Base-by-base conservation (phyloP, 2,797 vertebrate genomes). In the Labroides dimidiatus region DNA sequence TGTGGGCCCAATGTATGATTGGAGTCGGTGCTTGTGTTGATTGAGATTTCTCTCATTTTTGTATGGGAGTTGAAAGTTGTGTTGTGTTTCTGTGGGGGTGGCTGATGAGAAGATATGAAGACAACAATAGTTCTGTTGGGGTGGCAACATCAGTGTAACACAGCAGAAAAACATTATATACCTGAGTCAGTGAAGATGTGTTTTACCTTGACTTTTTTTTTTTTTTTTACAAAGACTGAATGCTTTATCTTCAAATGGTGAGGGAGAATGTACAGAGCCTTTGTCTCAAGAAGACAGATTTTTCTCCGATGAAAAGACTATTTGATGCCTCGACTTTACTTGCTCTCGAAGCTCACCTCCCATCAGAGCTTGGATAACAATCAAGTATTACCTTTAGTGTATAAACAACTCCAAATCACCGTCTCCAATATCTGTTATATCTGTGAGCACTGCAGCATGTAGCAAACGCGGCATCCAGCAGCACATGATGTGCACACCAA, bases 401-500 rank as follows among this genome's bases (percentile, higher is more conserved):
- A 17, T 52, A 59, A 20, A 48, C 53, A 15, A 30, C 23, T 23
- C 47, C 49, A 3, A 27, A 71, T 72, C 60, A 59, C 64, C 52
- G 24, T 37, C 59, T 24, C 19, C 43, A 42, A 59, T 41, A 53
- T 54, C 19, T 42, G 43, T 42, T 17, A 14, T 11, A 15, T 14
- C 33, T 9, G n/a, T 39, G 2, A 2, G 9, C 24, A 3, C n/a
- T 33, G 43, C 50, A 19, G 37, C 79, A 33, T 49, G 45, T 57
- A 21, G 62, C 44, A 43, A 69, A 72, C 50, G n/a, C 24, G 67
- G 30, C 72, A 59, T 21, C 41, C 27, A 74, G 23, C 1, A 41
- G 54, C 42, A 15, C 47, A 37, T n/a, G 36, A 15, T 23, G 55
- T n/a, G 67, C 49, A 64, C 74, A 54, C 62, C 24, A 14, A 59